A percentile compares a stretch with the other conserved stretches of the same genome.
Conservation (phyloP, 2,888 invertebrate genomes). For the Protophormia terraenovae region DNA sequence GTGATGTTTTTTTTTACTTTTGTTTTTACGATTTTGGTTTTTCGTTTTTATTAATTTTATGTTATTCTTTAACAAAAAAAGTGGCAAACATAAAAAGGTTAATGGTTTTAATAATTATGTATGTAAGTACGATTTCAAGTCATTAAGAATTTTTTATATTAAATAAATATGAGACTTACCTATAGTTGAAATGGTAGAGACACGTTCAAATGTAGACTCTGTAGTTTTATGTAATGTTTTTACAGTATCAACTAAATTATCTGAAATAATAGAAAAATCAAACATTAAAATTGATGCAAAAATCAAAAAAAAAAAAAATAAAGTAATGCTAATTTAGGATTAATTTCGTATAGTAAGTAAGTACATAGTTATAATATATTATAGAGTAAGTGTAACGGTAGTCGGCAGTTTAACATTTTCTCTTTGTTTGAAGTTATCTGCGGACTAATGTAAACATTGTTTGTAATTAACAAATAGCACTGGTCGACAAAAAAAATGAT, state of each 20-base stretch:
- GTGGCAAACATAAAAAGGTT: slow-evolving; percentile 67
- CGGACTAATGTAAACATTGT: too few relatives aligned
- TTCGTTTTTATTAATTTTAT: slow-evolving; percentile 11
- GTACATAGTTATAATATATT: too few relatives aligned
- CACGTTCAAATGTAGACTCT: slow-evolving; percentile 77
- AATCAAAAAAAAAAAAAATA: too few relatives aligned
- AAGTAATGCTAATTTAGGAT: too few relatives aligned
- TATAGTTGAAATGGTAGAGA: slow-evolving; percentile 76
- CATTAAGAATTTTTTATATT: not conserved
- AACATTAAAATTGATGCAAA: too few relatives aligned
- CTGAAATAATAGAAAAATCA: slow-evolving; percentile 63
- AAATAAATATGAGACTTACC: slow-evolving; percentile 72
- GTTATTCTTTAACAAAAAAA: slow-evolving; percentile 50
- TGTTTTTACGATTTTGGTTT: slow-evolving; percentile 8
- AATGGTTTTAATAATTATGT: not conserved
- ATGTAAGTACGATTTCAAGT: too few relatives aligned
- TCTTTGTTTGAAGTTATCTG: too few relatives aligned
- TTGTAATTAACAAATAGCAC: too few relatives aligned
- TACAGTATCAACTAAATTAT: slow-evolving; percentile 75
- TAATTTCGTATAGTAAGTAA: too few relatives aligned
- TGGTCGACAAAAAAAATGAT: too few relatives aligned
- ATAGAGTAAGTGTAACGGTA: too few relatives aligned
- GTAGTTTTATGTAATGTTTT: slow-evolving; percentile 76
- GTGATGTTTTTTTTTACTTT: slow-evolving; percentile 56
- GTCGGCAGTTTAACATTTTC: too few relatives aligned